Base-by-base conservation (phyloP, 2,888 invertebrate species). In the Ctenicera cuprea region DNA sequence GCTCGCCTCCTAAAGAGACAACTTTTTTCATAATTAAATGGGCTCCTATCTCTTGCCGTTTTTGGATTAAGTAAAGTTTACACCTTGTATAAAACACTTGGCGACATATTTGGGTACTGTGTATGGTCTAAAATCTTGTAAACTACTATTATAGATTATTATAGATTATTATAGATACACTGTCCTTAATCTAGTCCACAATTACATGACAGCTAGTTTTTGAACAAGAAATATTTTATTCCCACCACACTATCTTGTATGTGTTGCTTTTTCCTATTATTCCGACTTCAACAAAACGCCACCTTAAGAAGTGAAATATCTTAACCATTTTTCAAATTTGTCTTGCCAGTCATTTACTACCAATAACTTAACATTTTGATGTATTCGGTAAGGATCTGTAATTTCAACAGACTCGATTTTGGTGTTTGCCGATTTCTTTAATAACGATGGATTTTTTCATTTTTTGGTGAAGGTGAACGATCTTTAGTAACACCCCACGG, bases 401-500 rank as follows among this genome's bases (percentile, higher is more conserved):
- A 80, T 75, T 72, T 74, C 43, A 20, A 22, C 8, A 57, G 61
- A 59, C 57, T 71, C 54, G 16, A 52, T 20, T 52, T 50, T 37
- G 37, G 30, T 1, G 8, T 18, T 37, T 65, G 38, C 54, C 43
- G 52, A 12, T 57, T 67, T 62, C 1, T 16, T 5, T 26, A 26
- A 26, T 26, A 26, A 26, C 2, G 26, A n/a, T n/a, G n/a, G 3
- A 3, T 41, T 22, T 61, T 18, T 45, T 73, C 70, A 73, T n/a
- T 16, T 61, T 66, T 67, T 61, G 54, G 50, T 50, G 22, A 43
- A 12, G 14, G 8, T 0, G 12, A 1, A 41, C n/a, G 20, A 38
- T 50, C 38, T 61, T n/a, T 98, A 94, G 71, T 92, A 91, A 80
- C 96, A 96, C 0, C 98, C 98, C 97, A 98, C 97, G n/a, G 16